phyloP scores from a whole-genome alignment of 2,797 vertebrate genomes.

The Pangasius macronema region DNA sequence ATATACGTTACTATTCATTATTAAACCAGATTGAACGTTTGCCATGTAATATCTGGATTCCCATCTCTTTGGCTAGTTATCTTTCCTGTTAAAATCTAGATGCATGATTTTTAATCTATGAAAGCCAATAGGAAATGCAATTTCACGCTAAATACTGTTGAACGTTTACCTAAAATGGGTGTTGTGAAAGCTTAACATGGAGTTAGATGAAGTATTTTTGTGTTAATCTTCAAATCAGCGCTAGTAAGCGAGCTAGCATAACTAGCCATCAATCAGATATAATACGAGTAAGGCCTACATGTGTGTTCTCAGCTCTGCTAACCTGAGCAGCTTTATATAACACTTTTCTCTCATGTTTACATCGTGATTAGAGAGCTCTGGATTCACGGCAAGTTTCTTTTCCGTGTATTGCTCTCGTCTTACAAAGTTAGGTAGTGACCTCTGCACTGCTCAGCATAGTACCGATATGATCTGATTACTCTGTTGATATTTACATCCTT shows the following conservation, averaged over 20 bases:
- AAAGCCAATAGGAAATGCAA: not conserved
- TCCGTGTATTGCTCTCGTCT: not conserved
- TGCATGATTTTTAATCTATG: not conserved
- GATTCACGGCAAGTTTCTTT: not conserved
- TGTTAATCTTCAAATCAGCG: not conserved
- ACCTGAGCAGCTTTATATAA: constrained; percentile 1
- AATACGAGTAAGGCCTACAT: constrained; percentile 21
- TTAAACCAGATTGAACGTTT: not conserved
- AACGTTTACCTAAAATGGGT: not conserved
- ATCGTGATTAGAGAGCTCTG: not conserved
- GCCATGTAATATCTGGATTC: not conserved
- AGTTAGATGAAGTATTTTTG: not conserved
- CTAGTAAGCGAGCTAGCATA: constrained; percentile 11
- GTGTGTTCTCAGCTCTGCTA: not conserved
- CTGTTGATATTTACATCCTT: constrained; percentile 28
- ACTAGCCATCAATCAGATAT: constrained; percentile 9
- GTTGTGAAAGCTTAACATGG: not conserved
- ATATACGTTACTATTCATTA: not conserved
- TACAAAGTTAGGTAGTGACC: constrained; percentile 20
- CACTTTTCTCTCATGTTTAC: not conserved
- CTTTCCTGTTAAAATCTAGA: not conserved
- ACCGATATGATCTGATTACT: constrained; percentile 5
- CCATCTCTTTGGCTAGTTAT: constrained; percentile 10
- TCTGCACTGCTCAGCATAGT: not conserved
- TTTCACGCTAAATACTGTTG: not conserved